Evolutionary conservation across 1,140 invertebrate species (phyloP), one percentile per base, ranked within the genome.

Genomic region (Sinella curviseta): DNA sequence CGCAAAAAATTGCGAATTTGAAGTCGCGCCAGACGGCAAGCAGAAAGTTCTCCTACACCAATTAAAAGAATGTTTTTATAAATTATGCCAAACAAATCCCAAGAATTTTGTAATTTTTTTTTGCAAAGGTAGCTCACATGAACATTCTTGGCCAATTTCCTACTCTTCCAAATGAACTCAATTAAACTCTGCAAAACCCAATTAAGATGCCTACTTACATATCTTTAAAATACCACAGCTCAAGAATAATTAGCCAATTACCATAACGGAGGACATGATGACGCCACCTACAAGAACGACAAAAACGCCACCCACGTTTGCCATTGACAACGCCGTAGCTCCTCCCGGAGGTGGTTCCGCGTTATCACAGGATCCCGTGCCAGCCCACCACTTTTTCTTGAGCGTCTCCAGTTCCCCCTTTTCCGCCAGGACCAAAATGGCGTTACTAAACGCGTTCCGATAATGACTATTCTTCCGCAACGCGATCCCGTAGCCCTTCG

Each of bases 401-500:
- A 90, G 83, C 33, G 85, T 84, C 76, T 88, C 86, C 4, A 90
- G 80, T 30, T 86, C 84, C 20, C 88, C 89, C 3, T 84, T 83
- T 85, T 90, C 89, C 81, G 89, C 88, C 1, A 90, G 83, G 28
- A 85, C 85, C 31, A 90, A 82, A 70, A 90, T 87, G 35, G 87
- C 87, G 65, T 84, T 86, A 24, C 87, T 88, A 31, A 90, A 84
- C 16, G 86, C 83, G 33, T 87, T 85, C n/a, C 89, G 84, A 77
- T 88, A 87, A 96, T 95, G 88, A 91, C 91, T 90, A 96, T 94
- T 95, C 85, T 94, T 94, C 55, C 94, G 94, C 88, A 95, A 93
- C 20, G 94, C 95, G 78, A 97, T 95, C 65, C 95, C 95, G 85
- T 97, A 97, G 85, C 95, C 94, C 86, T 97, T 97, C 0, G 90